Percentiles rank a stretch among this genome's conserved stretches.
Evolutionary conservation across 2,113 vertebrate genomes (phyloP).

Genomic region (Typhlomys cinereus): DNA sequence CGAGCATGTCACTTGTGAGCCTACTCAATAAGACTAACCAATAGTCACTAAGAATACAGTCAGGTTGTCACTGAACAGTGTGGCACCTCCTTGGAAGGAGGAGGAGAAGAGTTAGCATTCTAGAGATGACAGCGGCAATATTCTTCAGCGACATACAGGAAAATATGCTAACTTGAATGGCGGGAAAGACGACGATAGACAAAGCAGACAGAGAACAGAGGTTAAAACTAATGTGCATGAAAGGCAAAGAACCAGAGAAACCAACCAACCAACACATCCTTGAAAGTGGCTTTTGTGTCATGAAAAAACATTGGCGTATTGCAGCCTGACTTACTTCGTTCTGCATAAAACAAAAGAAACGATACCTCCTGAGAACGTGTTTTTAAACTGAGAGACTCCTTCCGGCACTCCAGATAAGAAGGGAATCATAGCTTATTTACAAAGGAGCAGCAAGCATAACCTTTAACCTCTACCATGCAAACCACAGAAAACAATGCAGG

Average conservation of each 20-base stretch:
- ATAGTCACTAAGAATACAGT: background rate
- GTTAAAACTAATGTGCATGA: background rate
- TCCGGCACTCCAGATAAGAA: background rate
- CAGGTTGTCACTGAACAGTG: background rate
- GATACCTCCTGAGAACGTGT: background rate
- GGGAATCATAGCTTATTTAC: background rate
- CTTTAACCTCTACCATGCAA: background rate
- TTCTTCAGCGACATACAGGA: background rate
- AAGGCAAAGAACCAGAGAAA: background rate
- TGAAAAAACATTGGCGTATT: background rate
- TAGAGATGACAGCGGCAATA: background rate
- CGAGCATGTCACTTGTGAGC: background rate
- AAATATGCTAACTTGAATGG: background rate
- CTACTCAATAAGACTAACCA: background rate
- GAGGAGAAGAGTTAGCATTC: background rate
- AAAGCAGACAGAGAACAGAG: background rate
- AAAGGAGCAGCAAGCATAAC: background rate
- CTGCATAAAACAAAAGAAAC: constrained; percentile 12
- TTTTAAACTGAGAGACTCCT: constrained; percentile 22
- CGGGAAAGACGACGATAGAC: background rate
- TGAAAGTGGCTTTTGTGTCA: background rate
- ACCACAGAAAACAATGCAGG: constrained; percentile 21
- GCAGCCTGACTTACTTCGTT: background rate
- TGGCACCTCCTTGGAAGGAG: background rate
- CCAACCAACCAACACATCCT: background rate